Evolutionary conservation across 2,888 invertebrate genomes (phyloP), one percentile per base, ranked within the genome.

Genomic region (Erpobdella octoculata): DNA sequence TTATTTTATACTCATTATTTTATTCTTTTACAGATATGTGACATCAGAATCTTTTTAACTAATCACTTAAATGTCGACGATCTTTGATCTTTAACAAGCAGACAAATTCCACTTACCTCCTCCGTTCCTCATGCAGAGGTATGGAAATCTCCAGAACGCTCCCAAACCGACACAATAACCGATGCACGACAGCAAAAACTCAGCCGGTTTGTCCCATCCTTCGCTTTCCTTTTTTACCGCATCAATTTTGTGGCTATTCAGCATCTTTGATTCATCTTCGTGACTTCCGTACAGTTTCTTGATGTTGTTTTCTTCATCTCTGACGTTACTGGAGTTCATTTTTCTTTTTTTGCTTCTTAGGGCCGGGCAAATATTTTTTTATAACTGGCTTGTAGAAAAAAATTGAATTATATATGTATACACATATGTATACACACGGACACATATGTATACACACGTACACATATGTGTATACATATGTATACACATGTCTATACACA

Each of bases 91-190:
- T 62, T 28, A 21, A 1, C 21, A 36, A 15, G 21, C 21, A 46
- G 46, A 15, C 15, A 61, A 21, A 15, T 15, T 46, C 46, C 15
- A 62, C 68, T 36, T 4, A 74, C 74, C 74, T 66, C 74, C 74
- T 66, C 74, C 74, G 37, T 74, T 74, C n/a, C 73, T 70, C 72
- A 73, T 71, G 58, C 74, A 74, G 8, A 74, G 66, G 53, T 74
- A 74, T 6, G 74, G 74, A 46, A 74, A 74, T 15, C 74, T 65
- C 74, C 74, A 74, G 12, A 74, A 48, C 25, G 74, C 74, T n/a
- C 74, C 74, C 0, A 74, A 48, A n/a, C 74, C 74, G 3, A 74
- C 72, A 25, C 71, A 73, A 69, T 73, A 74, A n/a, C 74, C 73
- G 37, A 74, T 53, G 21, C 71, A 74, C 33, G 74, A 74, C n/a